Percentiles rank a stretch among this genome's conserved stretches.
Evolutionary conservation across 1,140 invertebrate genomes (phyloP).

Genomic region (Lanistes nyassanus): DNA sequence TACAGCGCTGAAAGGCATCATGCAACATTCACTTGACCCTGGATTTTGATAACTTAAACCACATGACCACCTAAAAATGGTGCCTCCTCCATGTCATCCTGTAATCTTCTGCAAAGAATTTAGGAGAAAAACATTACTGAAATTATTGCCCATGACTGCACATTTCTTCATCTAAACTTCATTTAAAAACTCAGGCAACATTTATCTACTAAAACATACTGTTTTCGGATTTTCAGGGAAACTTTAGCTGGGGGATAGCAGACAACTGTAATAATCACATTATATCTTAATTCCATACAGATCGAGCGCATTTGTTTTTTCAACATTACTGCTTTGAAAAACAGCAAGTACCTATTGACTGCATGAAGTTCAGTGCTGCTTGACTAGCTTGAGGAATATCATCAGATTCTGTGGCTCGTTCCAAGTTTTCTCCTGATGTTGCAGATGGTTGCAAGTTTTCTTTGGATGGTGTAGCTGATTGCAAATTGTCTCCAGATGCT

Average conservation of each 20-base stretch:
- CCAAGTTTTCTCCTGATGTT: not conserved
- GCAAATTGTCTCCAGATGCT: no score
- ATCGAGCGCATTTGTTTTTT: not conserved
- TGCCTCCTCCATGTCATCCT: no score
- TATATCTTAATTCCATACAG: not conserved
- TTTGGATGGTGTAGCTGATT: not conserved
- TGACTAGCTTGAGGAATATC: slow-evolving; percentile 42
- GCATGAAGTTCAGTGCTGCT: slow-evolving; percentile 48
- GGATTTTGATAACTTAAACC: no score
- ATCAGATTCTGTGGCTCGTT: not conserved
- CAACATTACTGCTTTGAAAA: not conserved
- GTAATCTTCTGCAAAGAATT: no score
- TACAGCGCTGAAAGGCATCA: no score
- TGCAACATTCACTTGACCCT: no score
- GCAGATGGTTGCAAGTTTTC: no score
- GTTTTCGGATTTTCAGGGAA: no score
- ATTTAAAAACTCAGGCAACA: not conserved
- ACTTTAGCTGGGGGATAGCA: not conserved
- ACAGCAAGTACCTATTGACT: slow-evolving; percentile 32
- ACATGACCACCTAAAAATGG: no score
- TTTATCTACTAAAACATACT: not conserved
- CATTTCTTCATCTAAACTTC: not conserved
- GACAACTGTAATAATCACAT: not conserved
- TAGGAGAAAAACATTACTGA: no score
- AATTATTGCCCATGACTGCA: no score